Conservation (phyloP, 2,888 invertebrate species). For the Dascillus cervinus region DNA sequence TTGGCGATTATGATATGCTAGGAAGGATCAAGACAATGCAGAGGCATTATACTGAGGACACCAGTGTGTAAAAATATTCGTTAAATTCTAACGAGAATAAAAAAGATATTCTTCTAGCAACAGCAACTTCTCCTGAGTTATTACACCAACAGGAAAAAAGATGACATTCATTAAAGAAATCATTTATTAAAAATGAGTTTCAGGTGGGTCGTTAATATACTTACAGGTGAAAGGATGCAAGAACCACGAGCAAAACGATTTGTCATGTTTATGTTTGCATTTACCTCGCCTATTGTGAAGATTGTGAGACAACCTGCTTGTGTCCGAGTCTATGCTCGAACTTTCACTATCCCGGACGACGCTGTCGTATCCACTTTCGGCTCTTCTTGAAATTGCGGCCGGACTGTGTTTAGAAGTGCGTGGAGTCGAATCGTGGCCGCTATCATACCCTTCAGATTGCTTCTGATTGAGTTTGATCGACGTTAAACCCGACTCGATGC, state of each 20-base stretch:
- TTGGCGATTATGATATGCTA: constrained; percentile 22
- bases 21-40: constrained; percentile 16
- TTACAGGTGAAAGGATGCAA: constrained; percentile 71
- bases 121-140: constrained; percentile 24
- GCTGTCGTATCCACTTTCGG: constrained; percentile 88
- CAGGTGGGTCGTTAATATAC: constrained; percentile 55
- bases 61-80: too few relatives aligned
- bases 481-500: constrained; percentile 57
- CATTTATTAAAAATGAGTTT: constrained; percentile 40
- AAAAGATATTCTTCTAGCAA: constrained; percentile 12
- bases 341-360: constrained; percentile 84
- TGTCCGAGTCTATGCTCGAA: constrained; percentile 73
- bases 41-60: constrained; percentile 11
- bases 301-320: constrained; percentile 44
- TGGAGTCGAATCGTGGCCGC: constrained; percentile 77
- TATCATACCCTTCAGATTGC: constrained; percentile 67
- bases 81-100: too few relatives aligned
- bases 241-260: constrained; percentile 68
- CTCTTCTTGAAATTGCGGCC: constrained; percentile 67
- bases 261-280: constrained; percentile 60
- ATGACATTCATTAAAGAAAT: constrained; percentile 1
- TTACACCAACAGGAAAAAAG: too few relatives aligned
- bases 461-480: constrained; percentile 49
- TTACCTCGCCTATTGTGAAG: constrained; percentile 43
- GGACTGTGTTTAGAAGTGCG: constrained; percentile 75